A percentile compares a stretch with the other conserved stretches of the same genome.
Conservation (phyloP, 92 coral and sea anemone genomes). For the Desmophyllum pertusum region DNA sequence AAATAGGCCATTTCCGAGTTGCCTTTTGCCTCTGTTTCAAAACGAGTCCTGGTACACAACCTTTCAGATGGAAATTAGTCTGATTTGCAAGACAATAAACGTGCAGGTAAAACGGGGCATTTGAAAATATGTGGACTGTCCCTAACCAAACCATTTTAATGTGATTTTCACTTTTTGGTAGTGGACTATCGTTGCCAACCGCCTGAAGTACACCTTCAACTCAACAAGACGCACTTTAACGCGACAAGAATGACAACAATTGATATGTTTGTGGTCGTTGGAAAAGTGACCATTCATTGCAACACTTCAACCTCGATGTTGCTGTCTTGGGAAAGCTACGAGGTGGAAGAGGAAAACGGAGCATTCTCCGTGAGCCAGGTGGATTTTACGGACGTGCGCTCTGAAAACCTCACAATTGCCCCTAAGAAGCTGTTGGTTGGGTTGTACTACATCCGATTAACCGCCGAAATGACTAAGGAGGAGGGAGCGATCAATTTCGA, state of each 20-base stretch:
- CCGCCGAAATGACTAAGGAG: slow-evolving; percentile 72
- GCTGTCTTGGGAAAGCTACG: slow-evolving; percentile 61
- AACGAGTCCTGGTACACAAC: too few relatives aligned
- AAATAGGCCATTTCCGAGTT: too few relatives aligned
- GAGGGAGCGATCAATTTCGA: slow-evolving; percentile 76
- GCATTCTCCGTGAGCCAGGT: slow-evolving; percentile 45
- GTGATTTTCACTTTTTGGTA: slow-evolving; percentile 8
- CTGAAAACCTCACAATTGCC: slow-evolving; percentile 35
- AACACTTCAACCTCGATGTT: slow-evolving; percentile 49
- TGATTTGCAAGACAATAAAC: too few relatives aligned
- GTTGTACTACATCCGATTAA: slow-evolving; percentile 56
- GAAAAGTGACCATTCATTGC: slow-evolving; percentile 54
- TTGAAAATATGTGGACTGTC: too few relatives aligned
- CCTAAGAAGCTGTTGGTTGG: slow-evolving; percentile 59
- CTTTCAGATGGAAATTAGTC: too few relatives aligned
- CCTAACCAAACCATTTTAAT: too few relatives aligned
- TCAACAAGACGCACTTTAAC: slow-evolving; percentile 46
- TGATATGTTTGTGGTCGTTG: slow-evolving; percentile 39
- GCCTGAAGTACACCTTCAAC: slow-evolving; percentile 61
- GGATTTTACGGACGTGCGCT: slow-evolving; percentile 47
- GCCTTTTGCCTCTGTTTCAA: too few relatives aligned
- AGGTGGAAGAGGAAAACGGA: slow-evolving; percentile 48
- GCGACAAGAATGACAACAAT: slow-evolving; percentile 57
- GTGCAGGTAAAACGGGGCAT: too few relatives aligned
- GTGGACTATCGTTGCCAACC: slow-evolving; percentile 82